Conservation (phyloP, 2,113 vertebrate species). For the Empidonax alnorum region DNA sequence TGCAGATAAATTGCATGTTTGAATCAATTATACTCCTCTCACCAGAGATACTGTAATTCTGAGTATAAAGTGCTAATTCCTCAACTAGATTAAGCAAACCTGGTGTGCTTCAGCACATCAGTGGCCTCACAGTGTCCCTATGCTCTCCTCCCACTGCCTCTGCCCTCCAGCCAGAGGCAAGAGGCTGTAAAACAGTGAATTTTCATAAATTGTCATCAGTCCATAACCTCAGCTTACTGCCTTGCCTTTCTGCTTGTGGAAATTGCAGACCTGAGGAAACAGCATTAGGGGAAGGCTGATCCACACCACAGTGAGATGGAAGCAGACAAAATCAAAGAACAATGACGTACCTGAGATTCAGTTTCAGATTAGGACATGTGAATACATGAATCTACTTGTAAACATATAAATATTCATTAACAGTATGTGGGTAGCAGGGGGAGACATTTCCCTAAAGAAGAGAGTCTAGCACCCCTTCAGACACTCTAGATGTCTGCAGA, state of each 20-base stretch:
- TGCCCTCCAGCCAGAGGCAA: not conserved
- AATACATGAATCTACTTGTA: not conserved
- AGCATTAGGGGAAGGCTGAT: not conserved
- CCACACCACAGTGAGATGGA: not conserved
- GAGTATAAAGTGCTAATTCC: not conserved
- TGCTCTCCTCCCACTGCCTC: not conserved
- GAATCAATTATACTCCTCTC: not conserved
- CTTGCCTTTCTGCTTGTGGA: not conserved
- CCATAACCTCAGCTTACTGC: not conserved
- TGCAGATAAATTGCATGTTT: not conserved
- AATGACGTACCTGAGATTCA: not conserved
- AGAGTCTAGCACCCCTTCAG: not conserved
- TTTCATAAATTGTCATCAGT: not conserved
- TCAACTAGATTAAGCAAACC: not conserved
- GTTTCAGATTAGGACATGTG: not conserved
- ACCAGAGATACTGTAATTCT: not conserved
- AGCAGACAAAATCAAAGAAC: not conserved
- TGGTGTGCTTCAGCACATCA: not conserved
- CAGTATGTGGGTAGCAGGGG: not conserved
- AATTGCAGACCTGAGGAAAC: not conserved
- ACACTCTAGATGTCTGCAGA: not conserved
- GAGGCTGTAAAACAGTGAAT: not conserved
- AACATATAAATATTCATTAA: not conserved
- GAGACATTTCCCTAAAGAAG: not conserved
- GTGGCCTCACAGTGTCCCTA: not conserved